Conservation (phyloP, 2,888 invertebrate genomes). For the Gastrophysa polygoni region DNA sequence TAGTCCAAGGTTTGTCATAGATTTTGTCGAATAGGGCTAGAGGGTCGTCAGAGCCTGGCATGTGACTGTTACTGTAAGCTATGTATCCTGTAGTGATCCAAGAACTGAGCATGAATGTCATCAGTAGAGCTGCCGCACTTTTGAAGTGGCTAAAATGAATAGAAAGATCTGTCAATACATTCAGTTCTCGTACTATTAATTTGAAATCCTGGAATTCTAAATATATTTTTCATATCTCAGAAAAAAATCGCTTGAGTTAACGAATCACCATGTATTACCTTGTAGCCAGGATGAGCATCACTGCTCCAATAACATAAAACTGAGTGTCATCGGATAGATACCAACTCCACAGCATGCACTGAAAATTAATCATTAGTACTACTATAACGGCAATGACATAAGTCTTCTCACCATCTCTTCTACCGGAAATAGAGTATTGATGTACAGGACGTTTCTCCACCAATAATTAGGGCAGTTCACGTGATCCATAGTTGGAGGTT, state of each 20-base stretch:
- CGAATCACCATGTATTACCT: conserved; percentile 56
- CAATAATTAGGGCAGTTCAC: conserved; percentile 83
- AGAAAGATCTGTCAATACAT: no score
- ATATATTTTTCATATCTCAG: no score
- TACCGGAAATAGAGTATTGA: conserved; percentile 84
- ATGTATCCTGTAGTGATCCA: conserved; percentile 82
- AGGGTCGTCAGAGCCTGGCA: conserved; percentile 80
- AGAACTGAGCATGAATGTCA: conserved; percentile 74
- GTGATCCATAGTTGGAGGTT: conserved; percentile 81
- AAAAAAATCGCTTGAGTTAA: no score
- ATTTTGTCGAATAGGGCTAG: conserved; percentile 86
- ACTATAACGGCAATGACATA: neutral
- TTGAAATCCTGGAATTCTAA: conserved; percentile 22
- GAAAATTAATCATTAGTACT: conserved; percentile 44
- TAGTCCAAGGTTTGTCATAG: conserved; percentile 89
- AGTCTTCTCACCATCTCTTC: conserved; percentile 74
- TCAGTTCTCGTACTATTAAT: no score
- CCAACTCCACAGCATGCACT: conserved; percentile 95
- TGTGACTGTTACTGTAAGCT: conserved; percentile 78
- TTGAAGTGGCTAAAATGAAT: conserved; percentile 72
- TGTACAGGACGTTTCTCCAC: conserved; percentile 88
- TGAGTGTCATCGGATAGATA: conserved; percentile 87
- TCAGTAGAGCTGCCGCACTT: conserved; percentile 69
- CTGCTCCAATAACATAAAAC: conserved; percentile 82
- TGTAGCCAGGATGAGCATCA: conserved; percentile 79